Evolutionary conservation across 2,797 vertebrate genomes (phyloP).

Genomic region (Falco concolor): DNA sequence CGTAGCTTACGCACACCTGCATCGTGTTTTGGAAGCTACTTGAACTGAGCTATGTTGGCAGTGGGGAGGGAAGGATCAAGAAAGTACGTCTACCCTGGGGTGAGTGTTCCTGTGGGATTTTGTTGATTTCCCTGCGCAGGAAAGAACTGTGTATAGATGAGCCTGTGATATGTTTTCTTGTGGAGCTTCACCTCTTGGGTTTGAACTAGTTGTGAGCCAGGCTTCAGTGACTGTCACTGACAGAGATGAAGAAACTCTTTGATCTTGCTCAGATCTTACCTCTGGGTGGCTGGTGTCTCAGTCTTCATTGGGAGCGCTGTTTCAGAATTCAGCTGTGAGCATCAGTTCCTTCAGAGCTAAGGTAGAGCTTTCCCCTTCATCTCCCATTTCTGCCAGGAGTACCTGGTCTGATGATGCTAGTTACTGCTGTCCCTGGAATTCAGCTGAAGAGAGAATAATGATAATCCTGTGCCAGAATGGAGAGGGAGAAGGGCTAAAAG

Average conservation of each 20-base stretch:
- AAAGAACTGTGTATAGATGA: neutral
- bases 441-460: neutral
- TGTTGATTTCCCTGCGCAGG: neutral
- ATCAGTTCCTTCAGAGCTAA: neutral
- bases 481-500: neutral
- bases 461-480: neutral
- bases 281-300: neutral
- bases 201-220: neutral
- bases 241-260: neutral
- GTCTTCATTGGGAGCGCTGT: neutral
- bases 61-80: neutral
- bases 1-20: neutral
- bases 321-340: neutral
- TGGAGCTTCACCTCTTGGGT: neutral
- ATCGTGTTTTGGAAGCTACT: neutral
- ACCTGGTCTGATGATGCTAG: neutral
- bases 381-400: neutral
- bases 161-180: neutral
- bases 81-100: neutral
- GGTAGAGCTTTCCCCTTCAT: neutral
- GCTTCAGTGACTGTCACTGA: neutral
- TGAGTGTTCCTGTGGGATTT: neutral
- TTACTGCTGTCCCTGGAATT: neutral
- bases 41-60: neutral
- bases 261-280: neutral